Conservation (phyloP, 2,888 invertebrate species). For the Pinctada fucata region DNA sequence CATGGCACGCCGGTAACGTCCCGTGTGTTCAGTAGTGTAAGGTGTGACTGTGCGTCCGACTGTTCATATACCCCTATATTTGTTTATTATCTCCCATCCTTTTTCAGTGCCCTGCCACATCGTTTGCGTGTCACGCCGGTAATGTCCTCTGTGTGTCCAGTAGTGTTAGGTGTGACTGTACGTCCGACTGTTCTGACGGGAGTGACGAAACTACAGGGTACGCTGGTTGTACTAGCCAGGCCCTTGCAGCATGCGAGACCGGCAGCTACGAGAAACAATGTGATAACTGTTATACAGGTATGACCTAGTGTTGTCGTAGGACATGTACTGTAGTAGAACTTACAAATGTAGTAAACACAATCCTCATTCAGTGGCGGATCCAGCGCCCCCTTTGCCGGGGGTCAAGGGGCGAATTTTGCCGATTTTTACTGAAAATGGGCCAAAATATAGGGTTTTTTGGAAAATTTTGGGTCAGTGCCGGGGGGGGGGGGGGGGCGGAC, state of each 20-base stretch:
- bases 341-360: no score
- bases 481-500: no score
- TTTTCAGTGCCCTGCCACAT: background rate
- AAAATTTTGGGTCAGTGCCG: no score
- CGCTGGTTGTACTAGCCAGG: background rate
- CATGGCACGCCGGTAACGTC: background rate
- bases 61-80: no score
- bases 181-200: background rate
- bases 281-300: background rate
- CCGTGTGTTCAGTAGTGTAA: background rate
- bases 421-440: no score
- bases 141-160: background rate
- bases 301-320: no score
- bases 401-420: no score
- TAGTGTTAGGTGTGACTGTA: background rate
- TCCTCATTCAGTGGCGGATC: no score
- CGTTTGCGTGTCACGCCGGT: background rate
- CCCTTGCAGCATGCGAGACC: background rate
- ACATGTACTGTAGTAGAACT: no score
- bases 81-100: no score
- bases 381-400: no score
- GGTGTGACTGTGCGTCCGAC: background rate
- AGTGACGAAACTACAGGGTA: background rate
- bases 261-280: background rate
- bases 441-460: no score